Conservation (phyloP, 1,140 invertebrate genomes). For the Cydia splendana region DNA sequence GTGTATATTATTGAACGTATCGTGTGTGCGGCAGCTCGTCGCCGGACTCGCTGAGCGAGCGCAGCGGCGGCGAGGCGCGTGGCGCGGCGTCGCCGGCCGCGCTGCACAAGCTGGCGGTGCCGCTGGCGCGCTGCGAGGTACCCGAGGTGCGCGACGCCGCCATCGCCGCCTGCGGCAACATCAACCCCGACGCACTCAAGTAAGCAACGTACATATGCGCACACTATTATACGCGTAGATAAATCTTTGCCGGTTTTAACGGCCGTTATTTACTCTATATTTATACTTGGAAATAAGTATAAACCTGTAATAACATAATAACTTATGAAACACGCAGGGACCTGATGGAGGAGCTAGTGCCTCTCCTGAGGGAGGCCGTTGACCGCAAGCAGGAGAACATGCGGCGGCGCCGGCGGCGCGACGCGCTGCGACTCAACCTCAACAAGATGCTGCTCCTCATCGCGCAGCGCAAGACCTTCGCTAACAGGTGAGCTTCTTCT, state of each 20-base stretch:
- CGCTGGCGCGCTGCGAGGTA: conserved; percentile 93
- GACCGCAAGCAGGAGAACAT: conserved; percentile 99
- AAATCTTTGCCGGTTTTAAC: no score
- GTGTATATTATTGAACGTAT: conserved; percentile 9
- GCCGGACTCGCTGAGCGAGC: conserved; percentile 91
- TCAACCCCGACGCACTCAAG: conserved; percentile 95
- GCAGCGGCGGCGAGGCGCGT: conserved; percentile 84
- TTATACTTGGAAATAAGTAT: no score
- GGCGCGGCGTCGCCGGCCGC: conserved; percentile 87
- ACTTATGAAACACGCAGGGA: conserved; percentile 83
- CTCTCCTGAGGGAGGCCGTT: conserved; percentile 96
- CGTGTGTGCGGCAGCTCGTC: conserved; percentile 83
- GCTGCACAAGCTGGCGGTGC: conserved; percentile 95
- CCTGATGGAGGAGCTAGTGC: conserved; percentile 96
- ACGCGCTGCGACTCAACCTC: conserved; percentile 94
- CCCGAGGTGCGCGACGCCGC: conserved; percentile 95
- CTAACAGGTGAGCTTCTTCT: conserved; percentile 83
- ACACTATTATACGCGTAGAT: no score
- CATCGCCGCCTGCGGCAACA: conserved; percentile 95
- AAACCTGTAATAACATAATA: no score
- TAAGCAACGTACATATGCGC: conserved; percentile 75
- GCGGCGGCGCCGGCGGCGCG: conserved; percentile 91
- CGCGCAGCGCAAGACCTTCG: conserved; percentile 95
- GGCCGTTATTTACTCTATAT: no score
- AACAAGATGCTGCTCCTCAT: conserved; percentile 95